Evolutionary conservation across 2,888 invertebrate genomes (phyloP).

Genomic region (Drosophila kambysellisi): DNA sequence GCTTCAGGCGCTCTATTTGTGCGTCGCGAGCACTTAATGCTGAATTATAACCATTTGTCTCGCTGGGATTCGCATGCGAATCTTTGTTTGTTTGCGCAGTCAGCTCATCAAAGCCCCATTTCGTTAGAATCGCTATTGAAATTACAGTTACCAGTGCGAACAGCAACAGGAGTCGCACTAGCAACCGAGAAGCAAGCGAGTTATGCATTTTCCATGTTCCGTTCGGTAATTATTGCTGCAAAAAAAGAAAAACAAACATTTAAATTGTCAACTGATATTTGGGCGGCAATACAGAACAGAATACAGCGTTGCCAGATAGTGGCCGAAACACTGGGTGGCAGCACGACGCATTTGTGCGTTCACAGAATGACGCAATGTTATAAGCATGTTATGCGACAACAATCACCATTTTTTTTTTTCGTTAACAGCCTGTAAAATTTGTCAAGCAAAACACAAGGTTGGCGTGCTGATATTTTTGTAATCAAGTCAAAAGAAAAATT

Average conservation of each 20-base stretch:
- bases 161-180: constrained; percentile 82
- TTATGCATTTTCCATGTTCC: constrained; percentile 77
- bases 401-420: constrained; percentile 24
- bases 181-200: constrained; percentile 79
- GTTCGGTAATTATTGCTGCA: constrained; percentile 38
- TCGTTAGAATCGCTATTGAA: constrained; percentile 81
- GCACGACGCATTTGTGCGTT: constrained; percentile 16
- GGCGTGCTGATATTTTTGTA: constrained; percentile 27
- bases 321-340: neutral
- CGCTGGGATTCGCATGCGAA: constrained; percentile 60
- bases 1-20: constrained; percentile 88
- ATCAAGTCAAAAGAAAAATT: constrained; percentile 29
- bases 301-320: constrained; percentile 19
- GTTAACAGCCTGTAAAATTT: constrained; percentile 32
- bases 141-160: constrained; percentile 82
- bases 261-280: neutral
- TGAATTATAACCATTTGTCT: constrained; percentile 80
- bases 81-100: constrained; percentile 72
- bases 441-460: constrained; percentile 44
- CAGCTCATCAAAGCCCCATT: constrained; percentile 83
- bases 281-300: constrained; percentile 5
- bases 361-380: constrained; percentile 21
- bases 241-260: constrained; percentile 2
- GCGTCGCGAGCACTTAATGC: constrained; percentile 87
- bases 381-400: constrained; percentile 6